Evolutionary conservation across 2,888 invertebrate species (phyloP).

Genomic region (Eucera pruinosa): DNA sequence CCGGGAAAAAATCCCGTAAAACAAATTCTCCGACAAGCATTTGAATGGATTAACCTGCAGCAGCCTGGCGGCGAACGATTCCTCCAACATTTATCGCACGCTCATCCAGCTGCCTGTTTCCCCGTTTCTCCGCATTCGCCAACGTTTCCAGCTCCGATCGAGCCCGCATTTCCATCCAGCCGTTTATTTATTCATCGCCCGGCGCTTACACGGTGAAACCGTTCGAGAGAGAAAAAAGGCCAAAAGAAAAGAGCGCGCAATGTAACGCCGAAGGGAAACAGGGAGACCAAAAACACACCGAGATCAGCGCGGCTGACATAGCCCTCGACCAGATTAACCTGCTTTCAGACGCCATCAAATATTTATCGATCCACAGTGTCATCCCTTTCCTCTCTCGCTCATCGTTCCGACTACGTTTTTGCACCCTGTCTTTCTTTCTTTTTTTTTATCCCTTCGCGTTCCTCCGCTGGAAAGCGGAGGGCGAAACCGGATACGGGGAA

Average conservation of each 20-base stretch:
- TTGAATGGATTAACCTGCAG: conserved; percentile 9
- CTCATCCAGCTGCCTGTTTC: conserved; percentile 18
- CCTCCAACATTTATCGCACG: conserved; percentile 28
- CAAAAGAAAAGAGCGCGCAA: background rate
- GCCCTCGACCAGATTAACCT: conserved; percentile 65
- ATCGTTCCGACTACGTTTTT: conserved; percentile 51
- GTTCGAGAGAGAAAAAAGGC: background rate
- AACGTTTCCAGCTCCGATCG: background rate
- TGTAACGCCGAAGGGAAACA: background rate
- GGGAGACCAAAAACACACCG: conserved; percentile 6
- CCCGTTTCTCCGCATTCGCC: conserved; percentile 1
- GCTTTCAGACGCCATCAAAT: conserved; percentile 76
- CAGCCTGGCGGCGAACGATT: background rate
- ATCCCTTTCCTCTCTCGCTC: conserved; percentile 32
- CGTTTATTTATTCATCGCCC: conserved; percentile 49
- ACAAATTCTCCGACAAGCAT: background rate
- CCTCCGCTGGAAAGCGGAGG: conserved; percentile 21
- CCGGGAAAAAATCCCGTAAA: background rate
- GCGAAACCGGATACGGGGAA: conserved; percentile 22
- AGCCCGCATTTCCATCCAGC: conserved; percentile 25
- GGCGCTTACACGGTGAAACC: conserved; percentile 8
- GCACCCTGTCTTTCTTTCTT: conserved; percentile 8
- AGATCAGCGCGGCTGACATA: conserved; percentile 33
- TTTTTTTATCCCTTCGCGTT: background rate
- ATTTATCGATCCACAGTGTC: conserved; percentile 70